A percentile compares a stretch with the other conserved stretches of the same genome.
Conservation (phyloP, 2,888 invertebrate species). For the Doris montereyensis region DNA sequence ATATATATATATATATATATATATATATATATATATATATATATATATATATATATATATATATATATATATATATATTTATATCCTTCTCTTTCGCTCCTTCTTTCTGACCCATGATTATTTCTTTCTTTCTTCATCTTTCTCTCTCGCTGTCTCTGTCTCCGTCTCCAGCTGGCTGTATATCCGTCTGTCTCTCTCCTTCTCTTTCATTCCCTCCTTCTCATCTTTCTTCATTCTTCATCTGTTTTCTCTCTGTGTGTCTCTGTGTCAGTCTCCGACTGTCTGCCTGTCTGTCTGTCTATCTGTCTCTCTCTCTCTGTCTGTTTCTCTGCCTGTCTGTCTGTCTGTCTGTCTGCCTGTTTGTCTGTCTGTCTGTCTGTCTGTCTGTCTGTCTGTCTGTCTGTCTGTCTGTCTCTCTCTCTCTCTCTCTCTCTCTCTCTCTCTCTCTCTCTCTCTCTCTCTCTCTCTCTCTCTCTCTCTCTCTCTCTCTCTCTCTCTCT, state of each 20-base stretch:
- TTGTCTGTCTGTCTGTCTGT: slow-evolving; percentile 24
- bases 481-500: not conserved
- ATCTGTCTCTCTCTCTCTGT: too few species aligned
- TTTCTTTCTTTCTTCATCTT: too few species aligned
- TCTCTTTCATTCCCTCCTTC: not conserved
- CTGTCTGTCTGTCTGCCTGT: too few species aligned
- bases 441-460: slow-evolving; percentile 30
- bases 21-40: not conserved
- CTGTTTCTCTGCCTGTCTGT: too few species aligned
- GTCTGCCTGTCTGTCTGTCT: too few species aligned
- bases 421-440: slow-evolving; percentile 33
- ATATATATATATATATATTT: too few species aligned
- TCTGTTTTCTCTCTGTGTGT: slow-evolving; percentile 17
- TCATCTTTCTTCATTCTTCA: not conserved
- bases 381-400: slow-evolving; percentile 31
- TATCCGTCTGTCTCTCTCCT: slow-evolving; percentile 5
- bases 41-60: not conserved
- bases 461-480: slow-evolving; percentile 30
- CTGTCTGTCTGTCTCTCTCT: slow-evolving; percentile 28
- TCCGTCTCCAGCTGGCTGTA: not conserved
- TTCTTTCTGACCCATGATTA: too few species aligned
- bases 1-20: too few species aligned
- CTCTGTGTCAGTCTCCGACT: slow-evolving; percentile 25
- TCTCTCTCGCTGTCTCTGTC: slow-evolving; percentile 1
- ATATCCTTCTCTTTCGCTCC: too few species aligned